These are phyloP conservation scores for Pogonomyrmex barbatus DNA, from an alignment of 1,140 invertebrate species.

Conservation along the genomic window DNA sequence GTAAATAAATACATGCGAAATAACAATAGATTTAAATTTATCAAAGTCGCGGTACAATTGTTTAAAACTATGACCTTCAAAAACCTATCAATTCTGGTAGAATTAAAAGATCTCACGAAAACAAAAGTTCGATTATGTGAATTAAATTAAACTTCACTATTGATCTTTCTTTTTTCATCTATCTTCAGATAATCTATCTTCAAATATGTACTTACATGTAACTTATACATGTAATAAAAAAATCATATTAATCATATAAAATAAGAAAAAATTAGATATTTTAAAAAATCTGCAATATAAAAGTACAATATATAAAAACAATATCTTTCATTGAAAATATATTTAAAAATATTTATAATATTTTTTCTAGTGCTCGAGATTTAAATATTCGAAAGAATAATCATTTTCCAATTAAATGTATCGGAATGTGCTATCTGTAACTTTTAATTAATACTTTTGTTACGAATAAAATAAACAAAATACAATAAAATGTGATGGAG, in stretches of 20 bases:
- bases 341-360: not conserved
- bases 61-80: slow-evolving; percentile 36
- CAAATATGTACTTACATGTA: not conserved
- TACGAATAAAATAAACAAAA: not conserved
- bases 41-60: slow-evolving; percentile 1
- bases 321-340: not conserved
- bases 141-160: slow-evolving; percentile 49
- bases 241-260: not conserved
- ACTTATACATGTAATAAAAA: not conserved
- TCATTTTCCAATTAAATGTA: slow-evolving; percentile 1
- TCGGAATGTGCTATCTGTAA: not conserved
- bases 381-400: slow-evolving; percentile 15
- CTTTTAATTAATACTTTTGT: not conserved
- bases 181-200: not conserved
- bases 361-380: not conserved
- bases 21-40: slow-evolving; percentile 45
- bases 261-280: not conserved
- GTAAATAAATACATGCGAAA: slow-evolving; percentile 17
- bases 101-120: slow-evolving; percentile 2
- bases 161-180: slow-evolving; percentile 39
- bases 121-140: not conserved
- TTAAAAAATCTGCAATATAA: not conserved
- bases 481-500: slow-evolving; percentile 5
- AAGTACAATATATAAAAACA: not conserved
- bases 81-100: slow-evolving; percentile 17